Evolutionary conservation across 1,140 invertebrate genomes (phyloP), one percentile per base, ranked within the genome.

Genomic region (Periplaneta americana): DNA sequence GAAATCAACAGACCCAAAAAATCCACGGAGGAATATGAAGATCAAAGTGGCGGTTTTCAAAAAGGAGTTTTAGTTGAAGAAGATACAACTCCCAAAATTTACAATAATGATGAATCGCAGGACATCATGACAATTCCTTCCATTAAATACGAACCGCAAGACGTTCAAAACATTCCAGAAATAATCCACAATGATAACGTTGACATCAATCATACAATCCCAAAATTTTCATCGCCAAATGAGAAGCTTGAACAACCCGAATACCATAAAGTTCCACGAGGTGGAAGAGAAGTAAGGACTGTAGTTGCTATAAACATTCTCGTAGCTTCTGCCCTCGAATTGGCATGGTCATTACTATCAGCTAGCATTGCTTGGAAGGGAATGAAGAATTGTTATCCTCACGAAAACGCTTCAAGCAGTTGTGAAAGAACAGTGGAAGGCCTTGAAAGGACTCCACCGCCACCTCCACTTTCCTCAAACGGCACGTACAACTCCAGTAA

Each of bases 321-420:
- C 18, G 89, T 93, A 15, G 90, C 91, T 0, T 90, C 91, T 9
- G 85, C 91, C n/a, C 75, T 92, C 13, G 92, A 92, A 83, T 82
- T 90, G 0, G 83, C 91, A 4, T 93, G 92, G 92, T 93, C 92
- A 0, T 85, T 91, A 31, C 84, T 93, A 13, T 91, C 91, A 35
- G 85, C 90, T 0, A 92, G 88, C 84, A 89, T 93, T 34, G 89
- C 91, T 8, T 91, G 91, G 82, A 89, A 88, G 37, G 92, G 92
- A 11, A 92, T 93, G 91, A 90, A 85, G 34, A 92, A 90, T 82
- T 86, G 87, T 75, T 91, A 92, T 82, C 90, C 91, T 32, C 91
- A 92, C 34, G 90, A 90, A 32, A 86, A 88, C 10, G 83, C 86
- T 8, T 66, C 85, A 18, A 84, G 83, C n/a, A 78, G n/a, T 18